Conservation (phyloP, 2,888 invertebrate genomes). For the Drosophila imparisetae region DNA sequence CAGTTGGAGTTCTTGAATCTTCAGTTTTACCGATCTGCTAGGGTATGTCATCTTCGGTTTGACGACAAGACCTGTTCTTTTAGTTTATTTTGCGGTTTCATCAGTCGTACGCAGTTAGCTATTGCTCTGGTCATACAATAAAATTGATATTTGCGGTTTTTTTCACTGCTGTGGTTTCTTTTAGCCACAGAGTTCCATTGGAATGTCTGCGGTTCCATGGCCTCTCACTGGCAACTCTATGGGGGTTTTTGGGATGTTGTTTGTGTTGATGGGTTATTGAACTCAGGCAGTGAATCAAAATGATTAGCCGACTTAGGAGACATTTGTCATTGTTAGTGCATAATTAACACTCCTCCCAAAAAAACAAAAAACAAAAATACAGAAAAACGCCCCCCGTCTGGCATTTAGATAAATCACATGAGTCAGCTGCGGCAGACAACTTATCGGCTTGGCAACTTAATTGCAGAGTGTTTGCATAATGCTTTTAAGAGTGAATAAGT, state of each 20-base stretch:
- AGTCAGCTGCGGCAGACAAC: slow-evolving; percentile 13
- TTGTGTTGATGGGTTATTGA: slow-evolving; percentile 24
- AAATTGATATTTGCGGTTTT: slow-evolving; percentile 77
- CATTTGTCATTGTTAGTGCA: slow-evolving; percentile 76
- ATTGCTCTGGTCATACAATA: slow-evolving; percentile 55
- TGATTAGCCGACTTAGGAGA: slow-evolving; percentile 43
- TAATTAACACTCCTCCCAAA: slow-evolving; percentile 66
- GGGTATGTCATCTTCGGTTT: background rate
- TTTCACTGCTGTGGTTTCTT: slow-evolving; percentile 26
- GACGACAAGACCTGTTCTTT: background rate
- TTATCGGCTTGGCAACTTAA: slow-evolving; percentile 63
- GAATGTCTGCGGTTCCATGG: slow-evolving; percentile 36
- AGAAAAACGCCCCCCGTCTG: slow-evolving; percentile 42
- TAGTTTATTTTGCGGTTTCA: slow-evolving; percentile 37
- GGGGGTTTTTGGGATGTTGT: slow-evolving; percentile 1
- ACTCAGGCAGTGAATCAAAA: slow-evolving; percentile 11
- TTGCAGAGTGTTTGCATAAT: slow-evolving; percentile 77
- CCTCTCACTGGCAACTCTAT: slow-evolving; percentile 25
- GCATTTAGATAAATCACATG: slow-evolving; percentile 66
- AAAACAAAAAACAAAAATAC: background rate
- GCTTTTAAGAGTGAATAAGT: slow-evolving; percentile 65
- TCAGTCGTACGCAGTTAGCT: slow-evolving; percentile 15
- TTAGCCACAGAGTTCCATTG: slow-evolving; percentile 18
- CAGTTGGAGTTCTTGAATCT: background rate
- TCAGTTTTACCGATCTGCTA: background rate